phyloP scores from a whole-genome alignment of 2,113 vertebrate genomes.

The Fukomys damarensis region DNA sequence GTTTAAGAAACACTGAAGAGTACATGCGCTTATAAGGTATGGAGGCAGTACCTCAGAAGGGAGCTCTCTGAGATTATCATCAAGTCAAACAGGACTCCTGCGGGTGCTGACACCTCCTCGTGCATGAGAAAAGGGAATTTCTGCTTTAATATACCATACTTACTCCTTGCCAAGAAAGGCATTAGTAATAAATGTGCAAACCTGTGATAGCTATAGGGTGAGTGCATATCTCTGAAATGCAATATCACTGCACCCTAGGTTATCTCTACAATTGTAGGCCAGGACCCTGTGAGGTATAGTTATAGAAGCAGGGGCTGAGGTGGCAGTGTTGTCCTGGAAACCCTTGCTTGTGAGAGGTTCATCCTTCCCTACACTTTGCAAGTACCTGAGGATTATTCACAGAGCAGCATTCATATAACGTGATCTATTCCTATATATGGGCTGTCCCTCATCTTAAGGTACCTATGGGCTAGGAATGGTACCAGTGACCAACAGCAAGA shows the following conservation, averaged over 20 bases:
- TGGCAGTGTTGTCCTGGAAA: neutral
- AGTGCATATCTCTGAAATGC: neutral
- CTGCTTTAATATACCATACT: neutral
- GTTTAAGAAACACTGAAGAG: neutral
- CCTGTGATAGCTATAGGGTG: neutral
- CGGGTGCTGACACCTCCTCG: too few relatives aligned
- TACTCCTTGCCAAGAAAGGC: neutral
- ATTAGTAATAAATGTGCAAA: neutral
- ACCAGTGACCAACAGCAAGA: neutral
- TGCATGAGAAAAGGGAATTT: neutral
- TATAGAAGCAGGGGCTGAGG: neutral
- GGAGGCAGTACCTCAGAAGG: neutral
- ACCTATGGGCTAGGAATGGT: neutral
- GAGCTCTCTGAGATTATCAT: neutral
- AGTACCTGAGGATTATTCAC: neutral
- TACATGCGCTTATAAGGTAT: neutral
- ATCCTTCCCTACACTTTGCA: neutral
- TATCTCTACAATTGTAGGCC: neutral
- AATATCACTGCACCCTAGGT: too few relatives aligned
- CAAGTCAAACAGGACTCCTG: neutral
- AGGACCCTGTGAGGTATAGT: neutral
- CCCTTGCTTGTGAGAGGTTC: too few relatives aligned
- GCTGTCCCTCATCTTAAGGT: neutral
- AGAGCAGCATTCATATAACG: accelerated
- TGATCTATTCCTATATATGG: too few relatives aligned